Base-by-base conservation (phyloP, 2,113 vertebrate species). In the Amphilophus citrinellus region DNA sequence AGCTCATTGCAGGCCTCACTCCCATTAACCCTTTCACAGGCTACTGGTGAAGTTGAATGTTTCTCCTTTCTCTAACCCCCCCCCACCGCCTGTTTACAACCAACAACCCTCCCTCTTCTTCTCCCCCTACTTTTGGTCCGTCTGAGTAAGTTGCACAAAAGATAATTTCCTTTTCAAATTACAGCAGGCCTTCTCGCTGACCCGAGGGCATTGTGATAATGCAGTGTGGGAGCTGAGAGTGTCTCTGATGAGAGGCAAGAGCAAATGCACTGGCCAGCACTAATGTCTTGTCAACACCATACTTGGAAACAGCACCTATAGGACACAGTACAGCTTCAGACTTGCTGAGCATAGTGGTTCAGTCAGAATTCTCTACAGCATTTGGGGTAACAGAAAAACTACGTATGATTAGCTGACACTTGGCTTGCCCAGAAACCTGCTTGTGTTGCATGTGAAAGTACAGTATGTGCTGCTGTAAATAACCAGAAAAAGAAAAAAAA, bases 91-190 rank as follows among this genome's bases (percentile, higher is more conserved):
- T 66, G 61, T 58, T 83, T 82, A 84, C 84, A 82, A 47, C 84
- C 58, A 35, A 71, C 71, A 90, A 24, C 76, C 20, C 27, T 10
- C 35, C 77, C 76, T 56, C 80, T 78, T 86, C 58, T 17, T 68
- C 17, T 11, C 24, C 76, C 56, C 32, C 61, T 77, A 56, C 39
- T 82, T 93, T 88, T 91, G 84, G 78, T 94, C 90, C 82, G 85
- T 94, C 89, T 91, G 84, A 79, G 92, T 89, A 93, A 93, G 86
- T 91, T 91, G 84, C 90, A 93, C 92, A 91, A 93, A 96, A 96
- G 92, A 95, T 96, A 81, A 95, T 96, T 96, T 95, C 95, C 94
- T 95, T 95, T 95, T 95, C 92, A 94, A 95, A 96, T 96, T 94
- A 93, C 94, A 93, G 82, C 79, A 58, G 76, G 90, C 87, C 92